These are phyloP conservation scores for Biston betularia DNA, from an alignment of 2,888 invertebrate species.

Conservation along the genomic window DNA sequence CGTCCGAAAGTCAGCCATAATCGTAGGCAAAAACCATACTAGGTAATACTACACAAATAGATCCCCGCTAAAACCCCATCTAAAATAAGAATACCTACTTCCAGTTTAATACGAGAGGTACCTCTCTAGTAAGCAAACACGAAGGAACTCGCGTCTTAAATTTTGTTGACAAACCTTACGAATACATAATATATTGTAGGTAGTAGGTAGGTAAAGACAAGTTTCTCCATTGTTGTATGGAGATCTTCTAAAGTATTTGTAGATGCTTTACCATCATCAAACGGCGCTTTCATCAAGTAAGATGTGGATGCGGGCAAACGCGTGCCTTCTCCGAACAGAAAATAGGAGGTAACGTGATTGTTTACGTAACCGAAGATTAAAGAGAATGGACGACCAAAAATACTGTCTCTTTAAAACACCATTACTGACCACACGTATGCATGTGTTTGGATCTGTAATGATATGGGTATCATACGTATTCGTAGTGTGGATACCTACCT, in stretches of 20 bases:
- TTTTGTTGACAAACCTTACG: background rate
- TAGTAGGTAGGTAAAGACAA: background rate
- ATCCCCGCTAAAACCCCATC: no score
- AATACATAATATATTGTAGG: background rate
- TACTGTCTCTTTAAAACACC: conserved; percentile 27
- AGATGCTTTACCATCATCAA: conserved; percentile 18
- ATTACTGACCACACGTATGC: conserved; percentile 9
- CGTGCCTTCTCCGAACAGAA: conserved; percentile 9
- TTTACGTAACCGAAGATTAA: conserved; percentile 34
- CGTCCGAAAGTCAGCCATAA: no score
- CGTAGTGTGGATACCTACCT: no score
- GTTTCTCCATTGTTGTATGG: conserved; percentile 5
- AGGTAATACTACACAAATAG: no score
- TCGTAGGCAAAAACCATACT: no score
- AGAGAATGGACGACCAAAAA: conserved; percentile 21
- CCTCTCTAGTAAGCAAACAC: background rate
- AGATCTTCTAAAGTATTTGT: conserved; percentile 1
- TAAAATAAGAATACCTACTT: no score
- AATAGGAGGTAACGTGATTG: conserved; percentile 15
- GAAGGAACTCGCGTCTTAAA: background rate
- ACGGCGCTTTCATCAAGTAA: conserved; percentile 20
- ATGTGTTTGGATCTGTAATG: background rate
- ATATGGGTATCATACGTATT: background rate
- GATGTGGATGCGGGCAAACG: conserved; percentile 5
- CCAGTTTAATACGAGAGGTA: no score